Percentiles rank a stretch among this genome's conserved stretches.
Evolutionary conservation across 2,797 vertebrate genomes (phyloP).

Genomic region (Taenioides sp.): DNA sequence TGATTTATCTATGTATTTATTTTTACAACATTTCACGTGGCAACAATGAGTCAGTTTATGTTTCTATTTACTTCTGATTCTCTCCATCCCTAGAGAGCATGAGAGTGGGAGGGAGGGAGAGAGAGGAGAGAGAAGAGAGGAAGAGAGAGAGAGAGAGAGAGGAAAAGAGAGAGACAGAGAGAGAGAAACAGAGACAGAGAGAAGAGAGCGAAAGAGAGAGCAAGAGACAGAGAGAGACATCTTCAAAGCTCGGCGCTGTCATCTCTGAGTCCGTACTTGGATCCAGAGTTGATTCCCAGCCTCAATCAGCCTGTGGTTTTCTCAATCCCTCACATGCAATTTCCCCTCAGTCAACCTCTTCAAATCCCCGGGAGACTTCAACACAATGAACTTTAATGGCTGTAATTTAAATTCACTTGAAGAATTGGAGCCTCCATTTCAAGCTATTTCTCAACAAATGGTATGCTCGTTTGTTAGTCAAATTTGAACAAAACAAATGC

Average conservation of each 20-base stretch:
- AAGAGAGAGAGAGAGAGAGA: conserved; percentile 22
- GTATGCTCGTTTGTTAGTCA: neutral
- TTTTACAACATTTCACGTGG: conserved; percentile 32
- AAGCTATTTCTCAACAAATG: neutral
- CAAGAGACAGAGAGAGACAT: conserved; percentile 44
- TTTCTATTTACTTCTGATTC: conserved; percentile 70
- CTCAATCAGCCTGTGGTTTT: conserved; percentile 74
- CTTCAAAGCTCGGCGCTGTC: conserved; percentile 63
- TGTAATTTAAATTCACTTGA: conserved; percentile 14
- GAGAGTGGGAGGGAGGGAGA: neutral
- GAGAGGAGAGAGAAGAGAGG: conserved; percentile 18
- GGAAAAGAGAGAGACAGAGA: conserved; percentile 21
- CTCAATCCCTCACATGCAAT: conserved; percentile 70
- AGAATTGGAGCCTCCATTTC: conserved; percentile 11
- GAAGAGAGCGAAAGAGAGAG: neutral
- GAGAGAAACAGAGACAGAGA: conserved; percentile 23
- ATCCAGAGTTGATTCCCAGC: conserved; percentile 69
- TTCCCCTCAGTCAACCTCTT: conserved; percentile 66
- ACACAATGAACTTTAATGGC: conserved; percentile 29
- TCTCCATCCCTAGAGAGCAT: conserved; percentile 51
- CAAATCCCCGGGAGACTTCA: conserved; percentile 34
- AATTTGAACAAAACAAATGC: neutral
- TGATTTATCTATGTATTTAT: neutral
- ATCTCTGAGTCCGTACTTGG: conserved; percentile 66
- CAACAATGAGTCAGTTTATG: conserved; percentile 36